A percentile compares a stretch with the other conserved stretches of the same genome.
These are phyloP conservation scores for Drosophila acutilabella DNA, from an alignment of 2,888 invertebrate genomes.

Conservation along the genomic window DNA sequence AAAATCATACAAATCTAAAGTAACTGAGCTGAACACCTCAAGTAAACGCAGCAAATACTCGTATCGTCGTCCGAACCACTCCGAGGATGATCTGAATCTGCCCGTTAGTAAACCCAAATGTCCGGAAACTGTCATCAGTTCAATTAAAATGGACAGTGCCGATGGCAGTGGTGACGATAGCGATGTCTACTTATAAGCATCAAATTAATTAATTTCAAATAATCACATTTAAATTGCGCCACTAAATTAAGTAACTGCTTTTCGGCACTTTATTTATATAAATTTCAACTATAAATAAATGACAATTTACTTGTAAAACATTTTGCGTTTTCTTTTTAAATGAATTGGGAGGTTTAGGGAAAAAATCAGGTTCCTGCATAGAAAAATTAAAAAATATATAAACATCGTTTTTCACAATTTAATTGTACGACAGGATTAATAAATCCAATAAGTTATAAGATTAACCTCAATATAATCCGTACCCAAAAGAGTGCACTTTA, in stretches of 20 bases:
- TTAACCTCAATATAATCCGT: no score
- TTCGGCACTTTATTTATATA: background rate
- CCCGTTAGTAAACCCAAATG: constrained; percentile 39
- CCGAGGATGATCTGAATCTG: constrained; percentile 8
- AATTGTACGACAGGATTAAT: no score
- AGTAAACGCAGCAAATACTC: constrained; percentile 17
- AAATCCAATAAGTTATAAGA: no score
- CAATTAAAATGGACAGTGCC: constrained; percentile 29
- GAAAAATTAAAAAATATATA: no score
- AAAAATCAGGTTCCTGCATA: no score
- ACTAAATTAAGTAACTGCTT: background rate
- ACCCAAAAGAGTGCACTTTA: no score
- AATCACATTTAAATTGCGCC: background rate
- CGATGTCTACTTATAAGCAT: constrained; percentile 24
- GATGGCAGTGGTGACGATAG: constrained; percentile 28
- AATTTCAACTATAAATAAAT: background rate
- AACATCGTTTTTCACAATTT: no score
- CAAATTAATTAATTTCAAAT: constrained; percentile 3
- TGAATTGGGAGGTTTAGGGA: no score
- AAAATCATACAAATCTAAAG: background rate
- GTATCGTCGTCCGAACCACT: constrained; percentile 3
- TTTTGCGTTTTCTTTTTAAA: no score
- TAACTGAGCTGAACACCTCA: no score
- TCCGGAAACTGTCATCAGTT: constrained; percentile 56
- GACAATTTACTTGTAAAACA: background rate